Conservation (phyloP, 2,888 invertebrate genomes). For the Flabesymbios commensalis region DNA sequence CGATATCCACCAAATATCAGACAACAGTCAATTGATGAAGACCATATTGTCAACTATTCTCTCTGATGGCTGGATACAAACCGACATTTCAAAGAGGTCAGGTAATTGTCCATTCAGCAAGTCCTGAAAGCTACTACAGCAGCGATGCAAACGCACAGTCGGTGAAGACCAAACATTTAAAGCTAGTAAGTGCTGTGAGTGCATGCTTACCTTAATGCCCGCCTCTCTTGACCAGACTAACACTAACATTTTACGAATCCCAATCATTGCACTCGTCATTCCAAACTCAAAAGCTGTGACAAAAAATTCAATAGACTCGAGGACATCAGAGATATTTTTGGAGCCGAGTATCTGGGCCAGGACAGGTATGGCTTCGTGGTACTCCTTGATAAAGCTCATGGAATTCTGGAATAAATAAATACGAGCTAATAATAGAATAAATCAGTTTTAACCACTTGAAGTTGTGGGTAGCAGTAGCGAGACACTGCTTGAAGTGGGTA, state of each 20-base stretch:
- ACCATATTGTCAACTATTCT: too few relatives aligned
- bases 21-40: too few relatives aligned
- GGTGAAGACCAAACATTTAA: too few relatives aligned
- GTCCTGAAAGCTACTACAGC: too few relatives aligned
- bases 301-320: constrained; percentile 88
- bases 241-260: constrained; percentile 76
- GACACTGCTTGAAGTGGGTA: too few relatives aligned
- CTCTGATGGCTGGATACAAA: too few relatives aligned
- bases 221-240: constrained; percentile 82
- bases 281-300: constrained; percentile 70
- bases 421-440: neutral
- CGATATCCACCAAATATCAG: too few relatives aligned
- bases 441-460: neutral
- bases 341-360: constrained; percentile 72
- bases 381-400: constrained; percentile 64
- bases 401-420: constrained; percentile 63
- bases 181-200: too few relatives aligned
- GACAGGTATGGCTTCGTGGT: constrained; percentile 68
- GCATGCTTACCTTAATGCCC: too few relatives aligned
- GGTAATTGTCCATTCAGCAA: too few relatives aligned
- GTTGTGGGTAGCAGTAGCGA: neutral
- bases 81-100: too few relatives aligned
- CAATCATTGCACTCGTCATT: constrained; percentile 64
- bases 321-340: constrained; percentile 73
- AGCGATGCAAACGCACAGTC: too few relatives aligned